Percentiles rank a stretch among this genome's conserved stretches.
Conservation (phyloP, 2,797 vertebrate species). For the Premnoplex brunnescens region DNA sequence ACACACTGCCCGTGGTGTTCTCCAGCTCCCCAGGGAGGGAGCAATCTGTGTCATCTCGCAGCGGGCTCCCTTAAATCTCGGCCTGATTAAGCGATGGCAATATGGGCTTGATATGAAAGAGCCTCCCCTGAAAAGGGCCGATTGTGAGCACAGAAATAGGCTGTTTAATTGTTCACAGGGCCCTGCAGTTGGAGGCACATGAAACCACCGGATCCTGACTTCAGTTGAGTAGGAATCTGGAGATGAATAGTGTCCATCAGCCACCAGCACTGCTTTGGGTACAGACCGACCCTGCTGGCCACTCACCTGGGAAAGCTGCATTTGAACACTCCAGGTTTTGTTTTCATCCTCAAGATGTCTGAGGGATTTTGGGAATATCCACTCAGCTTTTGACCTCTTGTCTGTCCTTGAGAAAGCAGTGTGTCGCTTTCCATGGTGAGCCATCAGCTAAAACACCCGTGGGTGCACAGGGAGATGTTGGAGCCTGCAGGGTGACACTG, state of each 20-base stretch:
- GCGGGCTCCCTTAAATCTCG: conserved; percentile 37
- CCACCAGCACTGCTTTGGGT: background rate
- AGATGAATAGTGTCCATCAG: background rate
- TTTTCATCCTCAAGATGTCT: background rate
- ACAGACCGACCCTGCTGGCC: background rate
- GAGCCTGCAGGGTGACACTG: background rate
- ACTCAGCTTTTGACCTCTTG: background rate
- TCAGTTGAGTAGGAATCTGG: background rate
- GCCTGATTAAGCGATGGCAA: conserved; percentile 43
- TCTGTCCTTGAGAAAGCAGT: background rate
- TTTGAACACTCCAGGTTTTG: background rate
- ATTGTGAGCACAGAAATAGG: conserved; percentile 19
- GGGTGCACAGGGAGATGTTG: background rate
- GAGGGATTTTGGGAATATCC: conserved; percentile 8
- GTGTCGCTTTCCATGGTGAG: background rate
- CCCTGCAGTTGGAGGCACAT: background rate
- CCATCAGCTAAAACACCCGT: background rate
- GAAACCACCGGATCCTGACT: background rate
- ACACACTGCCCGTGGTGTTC: background rate
- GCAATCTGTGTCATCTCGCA: conserved; percentile 63
- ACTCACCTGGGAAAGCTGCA: background rate
- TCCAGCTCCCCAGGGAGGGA: background rate
- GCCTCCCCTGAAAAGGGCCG: background rate
- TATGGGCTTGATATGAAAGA: conserved; percentile 23
- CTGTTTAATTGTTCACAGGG: background rate